phyloP scores from a whole-genome alignment of 2,797 vertebrate species.

The Petrocephalus schoutedeni region DNA sequence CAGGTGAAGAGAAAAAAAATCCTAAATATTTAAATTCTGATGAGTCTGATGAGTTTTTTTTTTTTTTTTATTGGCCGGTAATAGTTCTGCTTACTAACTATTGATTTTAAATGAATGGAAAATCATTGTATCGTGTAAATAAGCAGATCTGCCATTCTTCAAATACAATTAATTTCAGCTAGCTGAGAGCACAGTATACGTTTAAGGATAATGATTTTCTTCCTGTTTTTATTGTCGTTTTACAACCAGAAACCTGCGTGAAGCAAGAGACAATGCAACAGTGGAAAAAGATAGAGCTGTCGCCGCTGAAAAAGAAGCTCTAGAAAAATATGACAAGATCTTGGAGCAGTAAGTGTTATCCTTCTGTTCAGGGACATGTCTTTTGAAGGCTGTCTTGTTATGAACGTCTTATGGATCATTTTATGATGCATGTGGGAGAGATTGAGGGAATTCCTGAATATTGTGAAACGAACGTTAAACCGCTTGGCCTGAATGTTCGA shows the following conservation, averaged over 20 bases:
- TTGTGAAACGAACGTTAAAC: neutral
- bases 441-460: neutral
- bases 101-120: neutral
- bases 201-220: neutral
- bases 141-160: neutral
- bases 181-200: neutral
- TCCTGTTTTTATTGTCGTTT: neutral
- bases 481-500: neutral
- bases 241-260: constrained; percentile 77
- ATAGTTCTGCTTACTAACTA: neutral
- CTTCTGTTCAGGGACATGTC: neutral
- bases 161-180: neutral
- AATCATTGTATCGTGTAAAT: neutral
- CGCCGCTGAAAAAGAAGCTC: constrained; percentile 73
- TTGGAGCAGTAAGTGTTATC: constrained; percentile 82
- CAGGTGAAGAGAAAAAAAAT: constrained; percentile 2
- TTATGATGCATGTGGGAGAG: neutral
- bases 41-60: neutral
- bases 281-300: constrained; percentile 83
- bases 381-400: neutral
- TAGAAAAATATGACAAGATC: constrained; percentile 82
- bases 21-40: neutral
- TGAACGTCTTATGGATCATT: neutral
- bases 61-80: neutral
- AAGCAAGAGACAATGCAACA: constrained; percentile 83